phyloP scores from a whole-genome alignment of 2,797 vertebrate genomes.

The Glossophaga mutica region DNA sequence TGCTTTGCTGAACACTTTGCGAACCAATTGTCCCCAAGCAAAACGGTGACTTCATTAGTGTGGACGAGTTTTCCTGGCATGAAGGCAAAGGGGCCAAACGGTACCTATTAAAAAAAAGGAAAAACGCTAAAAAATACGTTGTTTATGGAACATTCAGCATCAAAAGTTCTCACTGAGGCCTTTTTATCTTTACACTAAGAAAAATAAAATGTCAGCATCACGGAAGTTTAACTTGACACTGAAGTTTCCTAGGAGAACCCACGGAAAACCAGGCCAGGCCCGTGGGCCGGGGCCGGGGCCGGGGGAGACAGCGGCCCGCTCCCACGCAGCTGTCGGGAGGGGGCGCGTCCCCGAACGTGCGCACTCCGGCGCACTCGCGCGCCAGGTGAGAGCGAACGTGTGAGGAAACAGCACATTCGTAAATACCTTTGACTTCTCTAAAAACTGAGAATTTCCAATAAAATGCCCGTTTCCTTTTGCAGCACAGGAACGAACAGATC shows the following conservation, averaged over 20 bases:
- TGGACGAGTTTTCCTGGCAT: slow-evolving; percentile 93
- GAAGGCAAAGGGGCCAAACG: slow-evolving; percentile 96
- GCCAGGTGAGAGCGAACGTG: slow-evolving; percentile 10
- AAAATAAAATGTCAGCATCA: slow-evolving; percentile 8
- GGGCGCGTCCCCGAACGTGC: neutral
- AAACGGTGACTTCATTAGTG: slow-evolving; percentile 95
- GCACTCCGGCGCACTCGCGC: too few species aligned
- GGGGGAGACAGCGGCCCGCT: neutral
- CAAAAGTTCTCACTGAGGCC: neutral
- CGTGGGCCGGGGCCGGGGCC: neutral
- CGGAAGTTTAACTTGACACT: neutral
- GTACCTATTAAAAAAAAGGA: slow-evolving; percentile 86
- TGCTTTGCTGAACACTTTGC: slow-evolving; percentile 96
- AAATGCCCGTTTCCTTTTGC: neutral
- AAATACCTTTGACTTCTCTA: neutral
- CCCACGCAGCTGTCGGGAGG: neutral
- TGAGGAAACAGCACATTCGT: neutral
- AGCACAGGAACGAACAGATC: neutral
- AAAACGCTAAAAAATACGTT: neutral
- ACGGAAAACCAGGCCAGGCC: neutral
- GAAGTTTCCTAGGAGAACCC: slow-evolving; percentile 11
- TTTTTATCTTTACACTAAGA: neutral
- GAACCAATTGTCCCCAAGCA: slow-evolving; percentile 99
- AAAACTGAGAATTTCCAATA: slow-evolving; percentile 29
- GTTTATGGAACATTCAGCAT: neutral